A percentile compares a stretch with the other conserved stretches of the same genome.
phyloP scores from a whole-genome alignment of 2,797 vertebrate species.

The Nasua narica region DNA sequence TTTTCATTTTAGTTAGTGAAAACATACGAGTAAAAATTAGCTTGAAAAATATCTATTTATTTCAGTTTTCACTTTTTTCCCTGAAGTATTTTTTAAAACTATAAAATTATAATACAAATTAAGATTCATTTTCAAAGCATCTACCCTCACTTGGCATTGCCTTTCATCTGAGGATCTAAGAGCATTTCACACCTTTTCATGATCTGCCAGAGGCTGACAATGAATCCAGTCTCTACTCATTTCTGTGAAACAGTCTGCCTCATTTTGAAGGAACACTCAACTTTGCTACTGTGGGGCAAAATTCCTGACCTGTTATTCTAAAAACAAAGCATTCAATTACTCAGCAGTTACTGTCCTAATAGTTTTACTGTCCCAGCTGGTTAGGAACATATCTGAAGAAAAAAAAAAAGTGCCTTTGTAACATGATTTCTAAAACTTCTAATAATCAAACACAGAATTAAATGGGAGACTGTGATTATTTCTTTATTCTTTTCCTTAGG shows the following conservation, averaged over 20 bases:
- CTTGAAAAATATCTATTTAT: background rate
- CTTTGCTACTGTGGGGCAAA: background rate
- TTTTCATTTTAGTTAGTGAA: background rate
- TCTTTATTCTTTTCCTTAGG: background rate
- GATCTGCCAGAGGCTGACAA: slow-evolving; percentile 23
- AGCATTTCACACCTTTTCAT: slow-evolving; percentile 36
- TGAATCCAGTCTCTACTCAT: background rate
- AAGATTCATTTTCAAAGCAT: slow-evolving; percentile 41
- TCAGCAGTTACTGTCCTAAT: background rate
- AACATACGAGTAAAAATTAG: background rate
- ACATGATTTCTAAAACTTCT: background rate
- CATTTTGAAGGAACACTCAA: slow-evolving; percentile 1
- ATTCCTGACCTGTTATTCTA: slow-evolving; percentile 41
- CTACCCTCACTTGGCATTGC: background rate
- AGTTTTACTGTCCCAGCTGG: background rate
- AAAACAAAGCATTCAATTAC: slow-evolving; percentile 46
- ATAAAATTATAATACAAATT: background rate
- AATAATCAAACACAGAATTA: background rate
- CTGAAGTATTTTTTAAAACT: slow-evolving; percentile 18
- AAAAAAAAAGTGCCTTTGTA: background rate
- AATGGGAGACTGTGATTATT: background rate
- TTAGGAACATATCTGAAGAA: background rate
- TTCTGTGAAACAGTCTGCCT: background rate
- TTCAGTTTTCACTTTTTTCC: background rate
- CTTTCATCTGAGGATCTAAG: slow-evolving; percentile 49